These are phyloP conservation scores for Azorinus chamasolen DNA, from an alignment of 2,888 invertebrate species.

Conservation along the genomic window DNA sequence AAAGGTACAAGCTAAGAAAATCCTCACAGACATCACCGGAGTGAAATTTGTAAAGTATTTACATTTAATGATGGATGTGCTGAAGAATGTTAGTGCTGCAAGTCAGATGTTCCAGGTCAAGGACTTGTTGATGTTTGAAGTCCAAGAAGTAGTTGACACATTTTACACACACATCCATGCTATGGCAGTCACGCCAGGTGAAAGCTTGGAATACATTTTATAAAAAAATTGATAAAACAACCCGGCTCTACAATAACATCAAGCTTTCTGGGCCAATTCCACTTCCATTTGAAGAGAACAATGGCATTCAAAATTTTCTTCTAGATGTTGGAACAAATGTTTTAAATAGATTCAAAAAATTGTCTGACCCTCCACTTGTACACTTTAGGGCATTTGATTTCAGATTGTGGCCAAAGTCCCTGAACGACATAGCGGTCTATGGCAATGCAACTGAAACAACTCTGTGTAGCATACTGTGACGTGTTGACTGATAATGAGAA, in stretches of 20 bases:
- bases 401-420: slow-evolving; percentile 17
- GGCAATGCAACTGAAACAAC: slow-evolving; percentile 4
- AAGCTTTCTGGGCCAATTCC: slow-evolving; percentile 25
- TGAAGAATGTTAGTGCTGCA: slow-evolving; percentile 14
- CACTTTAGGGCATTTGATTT: slow-evolving; percentile 3
- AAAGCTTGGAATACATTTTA: slow-evolving; percentile 9
- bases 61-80: slow-evolving; percentile 27
- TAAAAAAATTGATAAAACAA: background rate
- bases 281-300: slow-evolving; percentile 26
- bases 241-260: slow-evolving; percentile 16
- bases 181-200: slow-evolving; percentile 26
- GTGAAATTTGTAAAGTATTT: too few species aligned
- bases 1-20: slow-evolving; percentile 19
- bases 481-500: slow-evolving; percentile 8
- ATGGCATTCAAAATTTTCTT: slow-evolving; percentile 23
- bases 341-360: slow-evolving; percentile 17
- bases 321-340: slow-evolving; percentile 7
- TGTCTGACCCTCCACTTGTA: background rate
- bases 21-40: slow-evolving; percentile 14
- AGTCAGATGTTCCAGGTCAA: slow-evolving; percentile 24
- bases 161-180: slow-evolving; percentile 31
- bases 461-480: slow-evolving; percentile 9
- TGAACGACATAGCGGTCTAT: slow-evolving; percentile 10
- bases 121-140: slow-evolving; percentile 21
- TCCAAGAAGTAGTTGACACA: slow-evolving; percentile 27